Percentiles rank a stretch among this genome's conserved stretches.
Conservation (phyloP, 2,113 vertebrate species). For the Xiphophorus couchianus region DNA sequence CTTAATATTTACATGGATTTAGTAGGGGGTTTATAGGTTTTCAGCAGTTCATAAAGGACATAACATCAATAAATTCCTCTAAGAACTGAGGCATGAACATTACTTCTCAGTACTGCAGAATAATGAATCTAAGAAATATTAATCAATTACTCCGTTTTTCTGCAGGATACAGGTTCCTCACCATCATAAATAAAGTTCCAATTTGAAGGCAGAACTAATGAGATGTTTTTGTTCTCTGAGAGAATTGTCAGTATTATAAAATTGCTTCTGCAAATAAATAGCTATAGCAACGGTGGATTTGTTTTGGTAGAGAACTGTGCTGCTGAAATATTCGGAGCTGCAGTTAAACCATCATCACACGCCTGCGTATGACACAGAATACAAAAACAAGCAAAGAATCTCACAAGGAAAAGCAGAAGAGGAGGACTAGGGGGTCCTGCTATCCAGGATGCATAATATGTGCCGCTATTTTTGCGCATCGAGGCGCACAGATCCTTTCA, state of each 20-base stretch:
- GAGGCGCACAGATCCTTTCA: slow-evolving; percentile 11
- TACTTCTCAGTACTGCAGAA: slow-evolving; percentile 36
- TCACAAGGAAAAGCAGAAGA: not conserved
- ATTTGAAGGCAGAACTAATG: slow-evolving; percentile 23
- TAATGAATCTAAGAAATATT: slow-evolving; percentile 47
- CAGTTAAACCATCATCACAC: not conserved
- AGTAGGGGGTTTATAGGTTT: not conserved
- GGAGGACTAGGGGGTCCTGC: not conserved
- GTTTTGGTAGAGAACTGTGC: slow-evolving; percentile 2
- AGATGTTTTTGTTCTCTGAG: not conserved
- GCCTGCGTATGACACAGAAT: not conserved
- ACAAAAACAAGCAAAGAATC: slow-evolving; percentile 7
- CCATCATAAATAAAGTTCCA: slow-evolving; percentile 15
- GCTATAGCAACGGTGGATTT: slow-evolving; percentile 8
- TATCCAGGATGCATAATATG: not conserved
- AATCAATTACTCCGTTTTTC: slow-evolving; percentile 28
- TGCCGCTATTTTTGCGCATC: slow-evolving; percentile 64
- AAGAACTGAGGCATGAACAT: slow-evolving; percentile 14
- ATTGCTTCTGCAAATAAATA: not conserved
- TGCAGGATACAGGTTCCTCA: slow-evolving; percentile 33
- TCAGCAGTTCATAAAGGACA: not conserved
- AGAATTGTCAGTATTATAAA: not conserved
- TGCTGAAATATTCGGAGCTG: not conserved
- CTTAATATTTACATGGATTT: not conserved
- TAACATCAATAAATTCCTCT: not conserved